Base-by-base conservation (phyloP, 1,140 invertebrate species). In the Pogonognathellus flavescens region DNA sequence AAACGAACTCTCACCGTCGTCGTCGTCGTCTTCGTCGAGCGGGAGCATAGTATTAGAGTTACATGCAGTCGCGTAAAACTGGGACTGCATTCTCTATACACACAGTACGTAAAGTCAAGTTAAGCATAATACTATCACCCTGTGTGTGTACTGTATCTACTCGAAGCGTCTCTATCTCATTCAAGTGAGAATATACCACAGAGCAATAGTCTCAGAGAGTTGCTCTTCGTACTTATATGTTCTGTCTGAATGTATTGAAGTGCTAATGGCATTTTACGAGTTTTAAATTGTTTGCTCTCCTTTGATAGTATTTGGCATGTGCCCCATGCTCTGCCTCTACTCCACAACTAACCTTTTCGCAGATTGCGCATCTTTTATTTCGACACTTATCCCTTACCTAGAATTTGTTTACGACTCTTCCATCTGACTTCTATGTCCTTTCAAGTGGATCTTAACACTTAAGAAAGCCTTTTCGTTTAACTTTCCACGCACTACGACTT, bases 211-310 rank as follows among this genome's bases (percentile, higher is more conserved):
- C n/a, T n/a, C 70, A n/a, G 70, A 49, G 62, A 31, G 70, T 49
- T 31, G 9, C 41, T 41, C 41, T 50, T 8, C 31, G 25, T 7
- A 9, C 70, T 76, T 76, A 76, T 76, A 76, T 50, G 70, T 49
- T 66, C n/a, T 31, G 70, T 76, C 70, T 76, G 41, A 50, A 76
- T 76, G 70, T 76, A 76, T 53, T 81, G 80, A 82, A 59, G 57
- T 59, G 81, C 81, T 82, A 82, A 82, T 82, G 81, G 81, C 55
- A 62, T 82, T 82, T 82, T 82, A 82, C 57, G 81, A 82, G 81
- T 82, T 76, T 76, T 76, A 76, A 76, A 76, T 76, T 76, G 70
- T 76, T 76, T 76, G 70, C 70, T 66, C 70, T 76, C 70, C 41
- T 76, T 76, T 76, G 70, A 76, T 76, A 66, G 62, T 25, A 49